Conservation (phyloP, 1,140 invertebrate genomes). For the Sinella curviseta region DNA sequence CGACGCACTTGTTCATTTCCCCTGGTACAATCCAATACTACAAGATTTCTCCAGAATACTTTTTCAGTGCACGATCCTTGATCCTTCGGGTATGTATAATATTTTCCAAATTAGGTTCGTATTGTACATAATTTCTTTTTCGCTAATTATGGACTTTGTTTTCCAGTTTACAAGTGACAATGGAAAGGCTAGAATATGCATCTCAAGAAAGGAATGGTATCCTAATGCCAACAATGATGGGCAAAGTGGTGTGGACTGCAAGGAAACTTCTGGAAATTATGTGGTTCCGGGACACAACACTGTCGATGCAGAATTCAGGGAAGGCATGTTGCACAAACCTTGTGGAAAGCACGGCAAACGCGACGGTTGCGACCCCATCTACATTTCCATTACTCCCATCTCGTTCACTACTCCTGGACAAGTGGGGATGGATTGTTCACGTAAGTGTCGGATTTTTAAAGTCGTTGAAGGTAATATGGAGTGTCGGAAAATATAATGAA, state of each 20-base stretch:
- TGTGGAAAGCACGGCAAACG: constrained; percentile 41
- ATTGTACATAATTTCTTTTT: not conserved
- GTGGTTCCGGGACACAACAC: constrained; percentile 5
- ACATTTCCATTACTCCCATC: constrained; percentile 41
- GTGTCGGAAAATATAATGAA: not conserved
- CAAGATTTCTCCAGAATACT: constrained; percentile 45
- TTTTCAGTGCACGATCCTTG: constrained; percentile 42
- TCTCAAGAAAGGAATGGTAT: constrained; percentile 13
- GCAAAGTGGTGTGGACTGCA: constrained; percentile 19
- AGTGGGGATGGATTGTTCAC: constrained; percentile 22
- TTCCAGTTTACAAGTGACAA: constrained; percentile 42
- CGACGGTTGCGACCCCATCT: constrained; percentile 36
- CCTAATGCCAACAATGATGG: constrained; percentile 24
- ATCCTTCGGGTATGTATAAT: constrained; percentile 39
- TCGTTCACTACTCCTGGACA: not conserved
- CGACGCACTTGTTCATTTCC: constrained; percentile 26
- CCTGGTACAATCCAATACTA: constrained; percentile 40
- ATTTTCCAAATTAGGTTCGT: not conserved
- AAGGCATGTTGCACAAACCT: constrained; percentile 25
- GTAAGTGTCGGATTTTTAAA: constrained; percentile 16
- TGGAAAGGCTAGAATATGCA: constrained; percentile 37
- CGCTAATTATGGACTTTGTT: too few relatives aligned
- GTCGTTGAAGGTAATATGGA: not conserved
- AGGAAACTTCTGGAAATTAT: constrained; percentile 39
- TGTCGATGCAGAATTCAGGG: constrained; percentile 26